Conservation (phyloP, 2,888 invertebrate species). For the Dryomyza anilis region DNA sequence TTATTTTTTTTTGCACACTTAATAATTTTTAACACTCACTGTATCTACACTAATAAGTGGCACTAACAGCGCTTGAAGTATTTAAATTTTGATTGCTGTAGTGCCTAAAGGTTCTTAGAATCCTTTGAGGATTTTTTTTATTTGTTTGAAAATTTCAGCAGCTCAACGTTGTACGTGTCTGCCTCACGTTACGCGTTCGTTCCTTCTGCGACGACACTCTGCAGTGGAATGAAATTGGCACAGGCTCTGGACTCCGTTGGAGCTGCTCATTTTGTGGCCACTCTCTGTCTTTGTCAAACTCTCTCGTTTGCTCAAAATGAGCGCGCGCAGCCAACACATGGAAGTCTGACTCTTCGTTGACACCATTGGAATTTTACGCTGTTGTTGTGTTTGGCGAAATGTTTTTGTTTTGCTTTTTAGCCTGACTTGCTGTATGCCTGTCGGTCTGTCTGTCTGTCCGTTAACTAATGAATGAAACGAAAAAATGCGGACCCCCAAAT, state of each 20-base stretch:
- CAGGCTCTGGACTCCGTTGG: slow-evolving; percentile 3
- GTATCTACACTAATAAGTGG: too few species aligned
- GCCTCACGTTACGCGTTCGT: too few species aligned
- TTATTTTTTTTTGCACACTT: neutral
- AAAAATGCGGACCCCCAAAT: slow-evolving; percentile 10
- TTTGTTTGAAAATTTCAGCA: too few species aligned
- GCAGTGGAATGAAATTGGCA: slow-evolving; percentile 52
- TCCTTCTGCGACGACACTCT: slow-evolving; percentile 58
- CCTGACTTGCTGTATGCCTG: neutral
- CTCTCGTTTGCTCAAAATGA: slow-evolving; percentile 12
- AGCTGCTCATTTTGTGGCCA: too few species aligned
- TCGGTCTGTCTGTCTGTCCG: neutral
- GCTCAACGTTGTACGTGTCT: too few species aligned
- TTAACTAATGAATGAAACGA: slow-evolving; percentile 33
- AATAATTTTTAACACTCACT: neutral
- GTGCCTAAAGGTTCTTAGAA: too few species aligned
- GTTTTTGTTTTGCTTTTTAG: slow-evolving; percentile 9
- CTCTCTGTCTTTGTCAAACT: neutral
- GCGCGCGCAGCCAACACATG: neutral
- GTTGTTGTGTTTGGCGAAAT: neutral
- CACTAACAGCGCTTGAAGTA: too few species aligned
- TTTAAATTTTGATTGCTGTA: too few species aligned
- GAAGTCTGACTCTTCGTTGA: slow-evolving; percentile 16
- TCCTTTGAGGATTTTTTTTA: too few species aligned
- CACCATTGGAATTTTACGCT: slow-evolving; percentile 34